These are phyloP conservation scores for Pyrocoelia pectoralis DNA, from an alignment of 2,888 invertebrate genomes.

Conservation along the genomic window DNA sequence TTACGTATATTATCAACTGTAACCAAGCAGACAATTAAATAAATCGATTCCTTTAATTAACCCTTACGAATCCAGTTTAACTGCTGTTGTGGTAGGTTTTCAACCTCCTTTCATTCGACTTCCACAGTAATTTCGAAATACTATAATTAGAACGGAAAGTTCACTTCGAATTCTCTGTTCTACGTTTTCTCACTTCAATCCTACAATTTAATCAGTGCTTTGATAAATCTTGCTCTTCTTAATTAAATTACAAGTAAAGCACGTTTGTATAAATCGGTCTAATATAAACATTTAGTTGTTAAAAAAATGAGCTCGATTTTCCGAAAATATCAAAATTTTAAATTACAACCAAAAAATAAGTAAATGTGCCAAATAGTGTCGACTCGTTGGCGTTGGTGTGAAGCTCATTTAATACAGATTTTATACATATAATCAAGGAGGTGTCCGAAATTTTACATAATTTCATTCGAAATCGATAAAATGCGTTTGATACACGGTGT, in stretches of 20 bases:
- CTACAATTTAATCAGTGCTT: not conserved
- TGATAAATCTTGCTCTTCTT: not conserved
- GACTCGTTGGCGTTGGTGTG: no score
- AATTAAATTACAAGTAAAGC: not conserved
- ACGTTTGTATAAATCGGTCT: no score
- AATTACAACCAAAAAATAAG: no score
- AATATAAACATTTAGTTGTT: no score
- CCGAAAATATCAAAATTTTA: no score
- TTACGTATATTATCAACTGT: constrained; percentile 31
- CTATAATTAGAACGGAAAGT: constrained; percentile 38
- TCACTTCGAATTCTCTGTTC: not conserved
- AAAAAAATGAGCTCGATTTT: no score
- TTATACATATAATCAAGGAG: no score
- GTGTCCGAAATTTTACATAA: no score
- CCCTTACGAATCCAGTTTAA: constrained; percentile 32
- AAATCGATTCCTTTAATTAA: constrained; percentile 43
- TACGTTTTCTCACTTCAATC: not conserved
- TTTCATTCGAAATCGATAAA: no score
- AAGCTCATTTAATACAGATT: no score
- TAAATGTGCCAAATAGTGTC: no score
- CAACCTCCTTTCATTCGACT: constrained; percentile 36
- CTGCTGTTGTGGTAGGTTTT: constrained; percentile 32
- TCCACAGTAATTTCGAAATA: constrained; percentile 38
- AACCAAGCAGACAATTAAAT: constrained; percentile 35
- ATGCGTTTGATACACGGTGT: no score